Evolutionary conservation across 2,113 vertebrate species (phyloP).

Genomic region (Cinclus cinclus): DNA sequence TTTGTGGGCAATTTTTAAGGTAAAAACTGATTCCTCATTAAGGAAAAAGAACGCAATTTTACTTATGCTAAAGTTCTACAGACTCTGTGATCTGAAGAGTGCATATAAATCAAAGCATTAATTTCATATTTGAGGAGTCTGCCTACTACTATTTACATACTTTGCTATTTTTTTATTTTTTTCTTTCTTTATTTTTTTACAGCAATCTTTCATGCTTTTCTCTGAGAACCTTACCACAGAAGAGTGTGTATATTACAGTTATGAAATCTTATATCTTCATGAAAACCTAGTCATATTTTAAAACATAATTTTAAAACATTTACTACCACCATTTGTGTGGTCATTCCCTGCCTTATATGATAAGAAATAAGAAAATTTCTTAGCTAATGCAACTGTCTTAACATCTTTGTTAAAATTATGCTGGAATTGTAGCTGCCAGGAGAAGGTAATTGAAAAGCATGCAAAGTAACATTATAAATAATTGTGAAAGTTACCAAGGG

Average conservation of each 20-base stretch:
- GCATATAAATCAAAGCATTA: not conserved
- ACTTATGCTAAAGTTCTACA: not conserved
- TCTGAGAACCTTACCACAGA: not conserved
- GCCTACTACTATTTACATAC: not conserved
- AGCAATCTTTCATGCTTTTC: not conserved
- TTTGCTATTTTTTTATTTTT: not conserved
- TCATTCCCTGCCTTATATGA: not conserved
- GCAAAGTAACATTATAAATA: not conserved
- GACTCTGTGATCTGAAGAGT: not conserved
- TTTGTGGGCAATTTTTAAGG: not conserved
- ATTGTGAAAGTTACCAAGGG: not conserved
- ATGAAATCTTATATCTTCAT: not conserved
- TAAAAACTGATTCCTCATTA: not conserved
- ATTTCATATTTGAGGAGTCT: not conserved
- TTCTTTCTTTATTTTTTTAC: not conserved
- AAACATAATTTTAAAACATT: not conserved
- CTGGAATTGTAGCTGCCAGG: not conserved
- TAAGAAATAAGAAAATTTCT: not conserved
- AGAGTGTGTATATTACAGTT: not conserved
- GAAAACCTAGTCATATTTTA: not conserved
- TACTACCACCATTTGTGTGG: not conserved
- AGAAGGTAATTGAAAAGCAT: not conserved
- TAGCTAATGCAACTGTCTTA: not conserved
- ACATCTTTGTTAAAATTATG: not conserved
- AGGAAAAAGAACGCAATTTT: not conserved